phyloP scores from a whole-genome alignment of 2,797 vertebrate species.

The Amblyraja radiata region DNA sequence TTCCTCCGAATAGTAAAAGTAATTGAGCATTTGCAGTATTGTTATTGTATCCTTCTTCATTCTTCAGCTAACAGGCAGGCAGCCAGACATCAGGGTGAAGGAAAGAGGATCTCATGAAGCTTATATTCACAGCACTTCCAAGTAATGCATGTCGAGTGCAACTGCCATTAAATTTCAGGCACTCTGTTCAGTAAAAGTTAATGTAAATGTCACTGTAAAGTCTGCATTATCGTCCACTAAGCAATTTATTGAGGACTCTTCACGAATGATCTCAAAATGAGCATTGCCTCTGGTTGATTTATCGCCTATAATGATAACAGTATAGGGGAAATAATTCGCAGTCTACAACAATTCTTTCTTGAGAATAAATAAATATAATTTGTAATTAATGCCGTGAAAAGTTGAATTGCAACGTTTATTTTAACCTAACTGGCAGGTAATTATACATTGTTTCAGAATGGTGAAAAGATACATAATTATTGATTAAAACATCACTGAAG shows the following conservation, averaged over 20 bases:
- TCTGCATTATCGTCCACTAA: not conserved
- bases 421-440: not conserved
- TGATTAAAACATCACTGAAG: not conserved
- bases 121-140: not conserved
- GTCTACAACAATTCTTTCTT: not conserved
- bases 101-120: not conserved
- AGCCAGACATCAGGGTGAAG: not conserved
- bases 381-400: not conserved
- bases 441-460: not conserved
- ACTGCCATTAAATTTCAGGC: conserved; percentile 8
- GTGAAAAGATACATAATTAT: not conserved
- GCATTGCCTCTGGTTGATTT: not conserved
- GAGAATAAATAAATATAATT: not conserved
- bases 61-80: not conserved
- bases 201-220: conserved; percentile 18
- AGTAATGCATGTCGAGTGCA: conserved; percentile 7
- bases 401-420: not conserved
- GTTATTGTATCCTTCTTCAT: not conserved
- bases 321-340: not conserved
- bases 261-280: not conserved
- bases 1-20: not conserved
- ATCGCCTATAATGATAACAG: not conserved
- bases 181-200: conserved; percentile 8
- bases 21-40: not conserved
- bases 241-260: conserved; percentile 11